Base-by-base conservation (phyloP, 2,113 vertebrate species). In the Dolichallabes microphthalmus region DNA sequence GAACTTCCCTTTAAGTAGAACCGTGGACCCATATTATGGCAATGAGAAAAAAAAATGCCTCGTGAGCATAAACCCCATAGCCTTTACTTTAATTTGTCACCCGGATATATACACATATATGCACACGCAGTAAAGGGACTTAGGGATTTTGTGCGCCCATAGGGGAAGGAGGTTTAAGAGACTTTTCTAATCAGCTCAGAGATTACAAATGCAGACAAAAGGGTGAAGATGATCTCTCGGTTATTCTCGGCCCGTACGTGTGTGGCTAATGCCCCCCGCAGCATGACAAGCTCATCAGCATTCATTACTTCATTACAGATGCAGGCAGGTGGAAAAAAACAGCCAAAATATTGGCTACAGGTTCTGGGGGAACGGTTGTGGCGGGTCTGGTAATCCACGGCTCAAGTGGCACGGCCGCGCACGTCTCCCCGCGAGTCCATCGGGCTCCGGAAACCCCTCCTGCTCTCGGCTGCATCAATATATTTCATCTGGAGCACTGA, bases 331-430 rank as follows among this genome's bases (percentile, higher is more conserved):
- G 92, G 93, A 94, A 96, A 91, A 50, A 32, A 30, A 76, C 8
- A 20, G 95, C 92, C 95, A 93, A 95, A 95, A 96, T 96, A 96
- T 96, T 94, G 95, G 88, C 93, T 86, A 94, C 93, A 93, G 94
- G 66, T 85, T 82, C 68, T 58, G 82, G 87, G 79, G 78, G 95
- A 95, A 91, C 91, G 93, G 94, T 94, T 88, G 53, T 69, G 12
- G 22, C 91, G 90, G 92, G 94, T 93, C 94, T 94, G 94, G 94
- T 96, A 96, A 96, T 96, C 96, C 95, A 94, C 91, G 94, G 96
- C 88, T 97, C 95, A 95, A 96, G 96, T 96, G 95, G 94, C 95
- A 93, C 57, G 58, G 94, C 95, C 95, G 96, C 94, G 95, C 95
- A 95, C 94, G 94, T 86, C 94, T 95, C 94, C 94, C 71, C 14